phyloP scores from a whole-genome alignment of 2,113 vertebrate genomes.

The Columba janthina region DNA sequence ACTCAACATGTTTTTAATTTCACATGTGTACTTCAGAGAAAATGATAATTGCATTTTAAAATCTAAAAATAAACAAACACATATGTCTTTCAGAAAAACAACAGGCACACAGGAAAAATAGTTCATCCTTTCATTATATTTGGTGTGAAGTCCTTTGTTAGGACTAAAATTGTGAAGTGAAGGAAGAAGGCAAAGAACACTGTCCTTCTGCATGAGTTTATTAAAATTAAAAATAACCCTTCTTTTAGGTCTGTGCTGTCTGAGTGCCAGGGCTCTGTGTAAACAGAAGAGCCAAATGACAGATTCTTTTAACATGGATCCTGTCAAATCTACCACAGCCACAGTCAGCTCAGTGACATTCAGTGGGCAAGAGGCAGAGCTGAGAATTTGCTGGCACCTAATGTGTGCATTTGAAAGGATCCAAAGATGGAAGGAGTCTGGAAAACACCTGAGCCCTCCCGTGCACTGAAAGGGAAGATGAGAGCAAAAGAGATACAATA shows the following conservation, averaged over 20 bases:
- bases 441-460: slow-evolving; percentile 23
- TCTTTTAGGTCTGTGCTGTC: neutral
- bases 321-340: neutral
- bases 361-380: neutral
- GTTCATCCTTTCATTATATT: neutral
- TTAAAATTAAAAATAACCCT: slow-evolving; percentile 15
- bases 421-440: neutral
- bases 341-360: neutral
- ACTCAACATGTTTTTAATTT: slow-evolving; percentile 54
- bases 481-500: neutral
- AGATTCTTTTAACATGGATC: neutral
- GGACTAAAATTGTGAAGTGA: neutral
- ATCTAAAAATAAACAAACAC: slow-evolving; percentile 65
- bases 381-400: neutral
- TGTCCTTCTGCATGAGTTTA: neutral
- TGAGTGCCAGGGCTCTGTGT: neutral
- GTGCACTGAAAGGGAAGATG: neutral
- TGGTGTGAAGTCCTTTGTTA: neutral
- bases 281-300: neutral
- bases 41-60: slow-evolving; percentile 33
- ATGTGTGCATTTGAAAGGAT: neutral
- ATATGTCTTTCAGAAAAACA: slow-evolving; percentile 51
- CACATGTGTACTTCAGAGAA: slow-evolving; percentile 41
- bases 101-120: slow-evolving; percentile 22
- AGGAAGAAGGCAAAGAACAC: neutral